These are phyloP conservation scores for Biston stratarius DNA, from an alignment of 2,888 invertebrate species.

Conservation along the genomic window DNA sequence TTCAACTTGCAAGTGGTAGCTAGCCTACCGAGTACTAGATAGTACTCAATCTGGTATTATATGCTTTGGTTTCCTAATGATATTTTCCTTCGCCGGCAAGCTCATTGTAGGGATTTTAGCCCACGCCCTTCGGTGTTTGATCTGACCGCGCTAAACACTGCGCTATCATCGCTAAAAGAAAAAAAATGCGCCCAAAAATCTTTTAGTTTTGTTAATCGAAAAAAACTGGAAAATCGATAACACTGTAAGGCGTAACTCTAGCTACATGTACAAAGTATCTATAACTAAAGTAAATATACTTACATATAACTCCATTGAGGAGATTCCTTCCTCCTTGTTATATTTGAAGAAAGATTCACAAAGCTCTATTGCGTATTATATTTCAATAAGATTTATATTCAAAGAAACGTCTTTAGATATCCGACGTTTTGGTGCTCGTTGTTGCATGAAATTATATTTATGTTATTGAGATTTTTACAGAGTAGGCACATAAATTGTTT, in stretches of 20 bases:
- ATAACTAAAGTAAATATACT: not conserved
- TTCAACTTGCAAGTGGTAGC: too few species aligned
- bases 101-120: too few species aligned
- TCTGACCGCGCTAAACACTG: too few species aligned
- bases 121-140: too few species aligned
- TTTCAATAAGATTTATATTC: constrained; percentile 21
- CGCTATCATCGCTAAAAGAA: too few species aligned
- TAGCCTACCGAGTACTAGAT: too few species aligned
- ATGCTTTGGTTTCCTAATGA: too few species aligned
- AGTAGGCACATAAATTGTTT: not conserved
- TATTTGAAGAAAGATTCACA: constrained; percentile 9
- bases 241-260: not conserved
- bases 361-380: constrained; percentile 12
- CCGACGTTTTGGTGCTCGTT: constrained; percentile 15
- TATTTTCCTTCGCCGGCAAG: too few species aligned
- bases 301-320: not conserved
- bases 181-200: too few species aligned
- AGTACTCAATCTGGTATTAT: too few species aligned
- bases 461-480: constrained; percentile 5
- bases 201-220: too few species aligned
- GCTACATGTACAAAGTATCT: not conserved
- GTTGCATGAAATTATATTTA: constrained; percentile 24
- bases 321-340: not conserved
- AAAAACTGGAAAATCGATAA: not conserved
- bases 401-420: constrained; percentile 7